Evolutionary conservation across 2,113 vertebrate genomes (phyloP).

Genomic region (Carassius auratus): DNA sequence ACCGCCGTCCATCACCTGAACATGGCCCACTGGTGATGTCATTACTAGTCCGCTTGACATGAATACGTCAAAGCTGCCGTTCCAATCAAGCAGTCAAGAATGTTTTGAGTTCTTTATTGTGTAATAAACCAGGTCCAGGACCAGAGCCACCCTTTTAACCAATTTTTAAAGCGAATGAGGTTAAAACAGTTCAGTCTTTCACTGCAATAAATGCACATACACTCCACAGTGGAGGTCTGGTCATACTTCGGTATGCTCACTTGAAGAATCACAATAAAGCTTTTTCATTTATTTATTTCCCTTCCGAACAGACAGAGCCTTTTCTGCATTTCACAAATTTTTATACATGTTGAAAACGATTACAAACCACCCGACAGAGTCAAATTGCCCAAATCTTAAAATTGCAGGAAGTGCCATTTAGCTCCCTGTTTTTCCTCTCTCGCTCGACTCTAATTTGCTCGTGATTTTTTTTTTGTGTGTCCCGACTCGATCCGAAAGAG

Average conservation of each 20-base stretch:
- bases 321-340: conserved; percentile 20
- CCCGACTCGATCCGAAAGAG: conserved; percentile 33
- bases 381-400: conserved; percentile 30
- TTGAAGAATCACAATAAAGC: conserved; percentile 37
- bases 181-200: conserved; percentile 48
- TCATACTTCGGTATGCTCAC: conserved; percentile 23
- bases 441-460: conserved; percentile 40
- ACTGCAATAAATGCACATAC: conserved; percentile 26
- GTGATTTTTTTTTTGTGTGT: conserved; percentile 38
- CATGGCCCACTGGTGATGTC: conserved; percentile 48
- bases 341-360: conserved; percentile 27
- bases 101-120: conserved; percentile 36
- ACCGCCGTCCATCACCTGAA: conserved; percentile 44
- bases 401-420: conserved; percentile 46
- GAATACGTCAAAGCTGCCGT: conserved; percentile 52
- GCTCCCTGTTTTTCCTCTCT: conserved; percentile 14
- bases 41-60: conserved; percentile 37
- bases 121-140: conserved; percentile 44
- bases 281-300: conserved; percentile 15
- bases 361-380: conserved; percentile 17
- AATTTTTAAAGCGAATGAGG: conserved; percentile 35
- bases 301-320: conserved; percentile 17
- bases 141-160: conserved; percentile 30
- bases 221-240: conserved; percentile 8
- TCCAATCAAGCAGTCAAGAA: conserved; percentile 36